Base-by-base conservation (phyloP, 2,797 vertebrate genomes). In the Malurus splendens region DNA sequence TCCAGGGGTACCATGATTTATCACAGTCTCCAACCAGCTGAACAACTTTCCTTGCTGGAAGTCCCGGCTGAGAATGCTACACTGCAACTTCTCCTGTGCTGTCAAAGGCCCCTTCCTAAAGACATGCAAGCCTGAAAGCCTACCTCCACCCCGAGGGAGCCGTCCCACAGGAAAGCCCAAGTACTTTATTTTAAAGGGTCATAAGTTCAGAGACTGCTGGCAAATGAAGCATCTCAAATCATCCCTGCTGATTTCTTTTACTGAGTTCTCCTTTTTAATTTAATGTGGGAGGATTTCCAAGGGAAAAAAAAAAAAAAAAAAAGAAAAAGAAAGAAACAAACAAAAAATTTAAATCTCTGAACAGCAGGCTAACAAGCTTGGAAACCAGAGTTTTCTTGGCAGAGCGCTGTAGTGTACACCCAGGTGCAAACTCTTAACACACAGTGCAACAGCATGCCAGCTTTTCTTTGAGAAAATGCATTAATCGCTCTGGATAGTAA, bases 191-290 rank as follows among this genome's bases (percentile, higher is more conserved):
- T 82, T 76, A 71, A 90, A 86, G 65, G 89, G 94, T 93, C 86
- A 83, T 71, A 84, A 93, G 95, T 93, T 94, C 90, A 92, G 56
- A 87, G 60, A 25, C 80, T 79, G 74, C 71, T 94, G 56, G 87
- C 84, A 82, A 94, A 91, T 3, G 33, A 91, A 93, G 73, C 70
- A 89, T 70, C 73, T 89, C 82, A 79, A 92, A 90, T 68, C 87
- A 89, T 73, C 70, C 61, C 67, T 80, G 84, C 78, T 80, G 78
- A 75, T 64, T 91, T 80, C 42, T 61, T 89, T 90, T 75, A 88
- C 60, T 50, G 81, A 83, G 44, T 27, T 64, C 67, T 67, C 67
- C 48, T 51, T 90, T 92, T 72, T 87, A 90, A 90, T 91, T 91
- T 90, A 67, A 87, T n/a, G 64, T 79, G 80, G 76, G 85, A 95